Evolutionary conservation across 2,797 vertebrate species (phyloP), one percentile per base, ranked within the genome.

Genomic region (Gobionotothen gibberifrons): DNA sequence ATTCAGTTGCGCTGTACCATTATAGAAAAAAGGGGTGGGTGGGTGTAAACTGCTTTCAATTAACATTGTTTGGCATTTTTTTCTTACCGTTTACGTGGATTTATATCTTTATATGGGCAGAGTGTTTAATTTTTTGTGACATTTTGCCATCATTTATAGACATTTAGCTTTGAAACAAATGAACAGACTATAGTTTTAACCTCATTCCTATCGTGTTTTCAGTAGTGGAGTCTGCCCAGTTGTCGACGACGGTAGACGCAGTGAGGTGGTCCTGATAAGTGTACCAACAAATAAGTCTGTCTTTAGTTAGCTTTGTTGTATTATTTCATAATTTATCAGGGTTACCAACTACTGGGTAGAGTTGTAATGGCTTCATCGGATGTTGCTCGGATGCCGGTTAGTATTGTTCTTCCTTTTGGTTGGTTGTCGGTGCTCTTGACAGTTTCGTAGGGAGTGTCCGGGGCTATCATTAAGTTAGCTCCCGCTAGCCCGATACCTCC

Each of bases 331-430:
- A 36, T 57, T 1, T 22, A 29, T 13, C 21, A n/a, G 5, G 1
- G 2, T 0, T 32, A 22, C 43, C 26, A 52, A 65, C 36, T 32
- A 69, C 39, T 32, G 21, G 44, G 11, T 49, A 36, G 74, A 79
- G 84, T 10, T 8, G 26, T 26, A 26, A 95, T 95, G 94, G 86
- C 93, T 81, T 93, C 92, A n/a, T 90, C 92, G 14, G 94, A 95
- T 71, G 91, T 95, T 72, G 93, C 92, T 69, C 93, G 91, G 26
- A 93, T 94, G 73, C 90, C 87, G 92, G 94, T 94, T 58, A 48
- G 92, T 87, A 75, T 75, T 74, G 63, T 48, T 2, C 5, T 12
- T 54, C 3, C 52, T 44, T 73, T 5, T 63, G 29, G 15, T 46
- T 47, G 39, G 77, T 15, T 60, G 16, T 54, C 32, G 42, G 51